Evolutionary conservation across 2,888 invertebrate species (phyloP).

Genomic region (Helobdella robusta): DNA sequence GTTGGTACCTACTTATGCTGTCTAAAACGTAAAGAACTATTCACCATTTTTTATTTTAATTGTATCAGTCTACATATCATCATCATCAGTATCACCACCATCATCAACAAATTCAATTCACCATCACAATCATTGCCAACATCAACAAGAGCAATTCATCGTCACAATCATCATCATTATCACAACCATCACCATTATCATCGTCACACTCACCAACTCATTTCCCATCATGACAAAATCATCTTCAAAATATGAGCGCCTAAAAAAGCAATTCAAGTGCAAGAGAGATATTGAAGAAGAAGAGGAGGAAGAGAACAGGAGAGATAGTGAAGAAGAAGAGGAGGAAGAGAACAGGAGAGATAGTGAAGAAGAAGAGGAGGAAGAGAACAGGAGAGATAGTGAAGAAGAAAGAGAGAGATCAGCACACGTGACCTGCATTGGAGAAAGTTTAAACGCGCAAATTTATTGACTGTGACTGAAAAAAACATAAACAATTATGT

Average conservation of each 20-base stretch:
- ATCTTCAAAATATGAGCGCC: neutral
- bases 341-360: neutral
- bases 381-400: neutral
- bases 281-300: neutral
- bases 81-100: too few relatives aligned
- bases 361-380: neutral
- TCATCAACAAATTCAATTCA: too few relatives aligned
- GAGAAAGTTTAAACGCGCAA: too few relatives aligned
- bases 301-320: neutral
- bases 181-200: neutral
- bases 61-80: too few relatives aligned
- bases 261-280: neutral
- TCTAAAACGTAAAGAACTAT: too few relatives aligned
- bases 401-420: neutral
- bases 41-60: too few relatives aligned
- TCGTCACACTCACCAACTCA: neutral
- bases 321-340: neutral
- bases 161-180: too few relatives aligned
- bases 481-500: too few relatives aligned
- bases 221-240: neutral
- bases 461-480: too few relatives aligned
- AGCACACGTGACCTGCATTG: too few relatives aligned
- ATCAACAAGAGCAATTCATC: neutral
- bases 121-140: too few relatives aligned
- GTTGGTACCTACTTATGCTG: too few relatives aligned